Conservation (phyloP, 2,888 invertebrate genomes). For the Ophioninae sp. region DNA sequence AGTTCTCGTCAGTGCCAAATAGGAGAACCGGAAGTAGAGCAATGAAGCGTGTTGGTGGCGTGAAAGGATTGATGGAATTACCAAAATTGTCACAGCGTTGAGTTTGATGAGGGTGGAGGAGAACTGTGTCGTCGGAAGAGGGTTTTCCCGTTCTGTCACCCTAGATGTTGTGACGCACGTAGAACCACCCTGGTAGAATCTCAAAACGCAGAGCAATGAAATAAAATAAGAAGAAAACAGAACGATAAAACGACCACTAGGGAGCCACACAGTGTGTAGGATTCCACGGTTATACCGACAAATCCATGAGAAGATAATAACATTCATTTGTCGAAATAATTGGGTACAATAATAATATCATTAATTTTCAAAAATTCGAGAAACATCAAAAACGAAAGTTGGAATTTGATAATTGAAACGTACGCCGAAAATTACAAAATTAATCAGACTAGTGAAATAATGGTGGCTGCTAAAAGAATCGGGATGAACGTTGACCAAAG, state of each 20-base stretch:
- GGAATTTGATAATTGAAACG: conserved; percentile 22
- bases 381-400: background rate
- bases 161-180: conserved; percentile 46
- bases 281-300: background rate
- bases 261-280: background rate
- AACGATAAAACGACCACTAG: background rate
- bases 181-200: conserved; percentile 31
- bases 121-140: conserved; percentile 28
- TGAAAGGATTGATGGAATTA: conserved; percentile 5
- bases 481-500: conserved; percentile 38
- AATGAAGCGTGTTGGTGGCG: background rate
- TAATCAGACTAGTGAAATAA: background rate
- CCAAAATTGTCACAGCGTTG: conserved; percentile 8
- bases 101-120: conserved; percentile 21
- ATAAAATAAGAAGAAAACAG: background rate
- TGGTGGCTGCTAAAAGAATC: background rate
- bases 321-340: conserved; percentile 6
- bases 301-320: background rate
- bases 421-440: background rate
- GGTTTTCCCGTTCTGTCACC: conserved; percentile 30
- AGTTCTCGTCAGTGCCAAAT: background rate
- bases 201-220: conserved; percentile 9
- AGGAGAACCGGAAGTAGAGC: too few species aligned
- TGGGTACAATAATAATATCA: background rate
- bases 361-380: conserved; percentile 1